Evolutionary conservation across 1,140 invertebrate species (phyloP), one percentile per base, ranked within the genome.

Genomic region (Atopsyche davidsoni): DNA sequence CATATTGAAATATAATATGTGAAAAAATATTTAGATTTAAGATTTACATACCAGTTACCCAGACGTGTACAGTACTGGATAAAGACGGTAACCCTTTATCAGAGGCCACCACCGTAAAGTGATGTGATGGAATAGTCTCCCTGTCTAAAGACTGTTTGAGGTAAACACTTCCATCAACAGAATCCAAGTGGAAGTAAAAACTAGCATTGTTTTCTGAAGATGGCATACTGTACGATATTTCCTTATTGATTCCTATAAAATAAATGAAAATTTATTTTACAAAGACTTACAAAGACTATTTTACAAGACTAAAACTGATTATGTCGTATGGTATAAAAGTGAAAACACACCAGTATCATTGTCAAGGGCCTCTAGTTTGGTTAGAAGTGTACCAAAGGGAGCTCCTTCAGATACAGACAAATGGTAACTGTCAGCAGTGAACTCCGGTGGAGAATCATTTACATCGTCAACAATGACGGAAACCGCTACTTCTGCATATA

Each of bases 361-460:
- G 64, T 94, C 91, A 28, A 74, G 75, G 0, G 89, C 85, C 11
- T 68, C 64, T 14, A 93, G 80, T 65, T 78, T 79, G 0, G 90
- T 67, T 25, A 91, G 70, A 9, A 79, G 73, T 2, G 83, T 81
- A 11, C 88, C 88, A 62, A 89, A 80, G 9, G 82, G 72, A 3
- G 82, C 76, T 6, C 86, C 83, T 68, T 94, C 90, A 1, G 86
- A 85, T 7, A 93, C 73, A 0, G 83, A 82, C 14, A 87, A 78
- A 47, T 87, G 88, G 70, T 92, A 92, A 21, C 79, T 81, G 59
- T 86, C 83, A 50, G 82, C 78, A 16, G 77, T 72, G 60, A 93
- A 92, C 64, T 82, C 79, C 2, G 89, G 89, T 23, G 83, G 78
- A 61, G 85, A 86, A 67, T 92, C 89, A 63, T 93, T 93, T 3